Base-by-base conservation (phyloP, 2,113 vertebrate genomes). In the Lagopus leucura region DNA sequence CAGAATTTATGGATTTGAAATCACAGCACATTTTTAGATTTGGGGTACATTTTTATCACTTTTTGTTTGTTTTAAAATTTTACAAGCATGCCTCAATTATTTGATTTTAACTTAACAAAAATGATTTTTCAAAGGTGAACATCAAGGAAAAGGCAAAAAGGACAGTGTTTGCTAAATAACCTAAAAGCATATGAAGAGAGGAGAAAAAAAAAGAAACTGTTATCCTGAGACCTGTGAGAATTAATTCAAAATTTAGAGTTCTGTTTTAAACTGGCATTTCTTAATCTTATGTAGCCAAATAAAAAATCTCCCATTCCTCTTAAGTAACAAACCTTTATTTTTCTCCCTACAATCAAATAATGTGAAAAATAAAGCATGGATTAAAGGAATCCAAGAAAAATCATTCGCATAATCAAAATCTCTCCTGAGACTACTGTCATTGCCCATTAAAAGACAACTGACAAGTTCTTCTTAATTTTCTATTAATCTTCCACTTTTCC, bases 391-490 rank as follows among this genome's bases (percentile, higher is more conserved):
- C 38, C 38, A 38, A 38, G 28, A 93, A 90, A 38, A 82, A 70
- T 57, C 25, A 3, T 60, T 93, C 84, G 92, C 50, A 91, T 34
- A 95, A 95, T 90, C 72, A 94, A 86, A 92, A 86, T 17, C 69
- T 92, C 95, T 95, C 95, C 65, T 7, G 89, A 78, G 86, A 38
- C 88, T 89, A 88, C 87, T 93, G 95, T 82, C 80, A 86, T 81
- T 87, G 84, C 52, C 47, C 69, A 94, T 92, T 95, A 97, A 85
- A 92, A 95, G 67, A 77, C 94, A 93, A 78, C 82, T 90, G 77
- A 89, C 80, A 97, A 89, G 73, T 95, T 95, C 79, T 90, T 96
- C 94, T 92, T 85, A 95, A 97, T 97, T 96, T 97, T 48, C 73
- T 93, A 95, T 95, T 96, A 97, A 88, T 97, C 85, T 95, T 94